Evolutionary conservation across 1,140 invertebrate species (phyloP).

Genomic region (Trachymyrmex cornetzi): DNA sequence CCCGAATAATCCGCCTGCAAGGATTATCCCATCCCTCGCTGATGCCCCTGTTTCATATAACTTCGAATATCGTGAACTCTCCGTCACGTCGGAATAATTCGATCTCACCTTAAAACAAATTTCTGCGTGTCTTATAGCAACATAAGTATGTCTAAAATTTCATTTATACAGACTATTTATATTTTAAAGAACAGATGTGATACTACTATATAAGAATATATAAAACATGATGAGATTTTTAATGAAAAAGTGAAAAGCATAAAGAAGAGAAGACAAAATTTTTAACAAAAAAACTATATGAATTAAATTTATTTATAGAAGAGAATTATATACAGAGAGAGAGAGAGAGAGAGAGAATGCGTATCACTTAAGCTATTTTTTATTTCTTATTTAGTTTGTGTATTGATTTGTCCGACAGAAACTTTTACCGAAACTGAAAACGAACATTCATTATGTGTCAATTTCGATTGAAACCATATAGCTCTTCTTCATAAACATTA

Average conservation of each 20-base stretch:
- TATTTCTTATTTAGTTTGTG: too few relatives aligned
- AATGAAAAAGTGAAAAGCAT: neutral
- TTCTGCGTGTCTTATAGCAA: constrained; percentile 2
- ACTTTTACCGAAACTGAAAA: too few relatives aligned
- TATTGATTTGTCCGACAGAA: too few relatives aligned
- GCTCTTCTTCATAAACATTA: too few relatives aligned
- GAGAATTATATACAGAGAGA: too few relatives aligned
- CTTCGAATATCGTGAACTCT: constrained; percentile 80
- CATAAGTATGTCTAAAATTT: neutral
- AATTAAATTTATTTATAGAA: constrained; percentile 1
- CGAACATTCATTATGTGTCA: too few relatives aligned
- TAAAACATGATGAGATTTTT: neutral
- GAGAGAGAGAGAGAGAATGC: too few relatives aligned
- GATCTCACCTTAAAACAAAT: constrained; percentile 54
- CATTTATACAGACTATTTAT: neutral
- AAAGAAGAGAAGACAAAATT: neutral
- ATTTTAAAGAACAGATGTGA: neutral
- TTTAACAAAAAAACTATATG: neutral
- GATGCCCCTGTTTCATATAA: constrained; percentile 81
- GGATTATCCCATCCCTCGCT: constrained; percentile 83
- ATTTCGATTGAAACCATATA: too few relatives aligned
- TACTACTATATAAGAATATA: neutral
- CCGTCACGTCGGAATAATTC: constrained; percentile 58
- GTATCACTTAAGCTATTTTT: too few relatives aligned
- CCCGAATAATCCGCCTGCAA: constrained; percentile 84